Evolutionary conservation across 2,797 vertebrate species (phyloP), one percentile per base, ranked within the genome.

Genomic region (Pampus argenteus): DNA sequence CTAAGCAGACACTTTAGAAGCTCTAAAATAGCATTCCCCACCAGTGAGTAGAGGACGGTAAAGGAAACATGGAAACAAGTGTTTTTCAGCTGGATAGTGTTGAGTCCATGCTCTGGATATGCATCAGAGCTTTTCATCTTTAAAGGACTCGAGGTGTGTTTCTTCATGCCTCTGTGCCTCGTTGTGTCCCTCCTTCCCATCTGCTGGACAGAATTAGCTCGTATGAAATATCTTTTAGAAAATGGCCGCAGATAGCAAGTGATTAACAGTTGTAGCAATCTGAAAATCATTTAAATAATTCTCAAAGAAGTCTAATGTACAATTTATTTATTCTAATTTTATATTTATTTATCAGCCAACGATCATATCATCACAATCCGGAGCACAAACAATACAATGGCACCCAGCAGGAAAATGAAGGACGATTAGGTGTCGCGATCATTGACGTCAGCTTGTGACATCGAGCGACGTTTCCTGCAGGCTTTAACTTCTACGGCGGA

Each of bases 71-170:
- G 28, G 5, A 23, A 9, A 23, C 2, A 6, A 20, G 51, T 14
- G 63, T 47, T 42, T 47, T 20, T 3, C 9, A 56, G 55, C 45
- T 34, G 38, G 55, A 49, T 77, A 38, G 72, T 51, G 2, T 25
- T 9, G 58, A 14, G 25, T 62, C 63, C 29, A 36, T 50, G 55
- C 65, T 78, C 66, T 38, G 40, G 40, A 62, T 63, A 18, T 36
- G 60, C 65, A 56, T 77, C 45, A 5, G n/a, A 49, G 50, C 18
- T 56, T 78, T 65, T 47, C 58, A 57, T 82, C 78, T 75, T 80
- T 44, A 54, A 58, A 63, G 31, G 40, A 69, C 42, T 65, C 1
- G 2, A 66, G 44, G 48, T 28, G 61, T 36, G 34, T 57, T 52
- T 26, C 34, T 44, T 22, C 22, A 15, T 29, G 26, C 29, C 55